Conservation (phyloP, 1,140 invertebrate genomes). For the Dinothrombium tinctorium region DNA sequence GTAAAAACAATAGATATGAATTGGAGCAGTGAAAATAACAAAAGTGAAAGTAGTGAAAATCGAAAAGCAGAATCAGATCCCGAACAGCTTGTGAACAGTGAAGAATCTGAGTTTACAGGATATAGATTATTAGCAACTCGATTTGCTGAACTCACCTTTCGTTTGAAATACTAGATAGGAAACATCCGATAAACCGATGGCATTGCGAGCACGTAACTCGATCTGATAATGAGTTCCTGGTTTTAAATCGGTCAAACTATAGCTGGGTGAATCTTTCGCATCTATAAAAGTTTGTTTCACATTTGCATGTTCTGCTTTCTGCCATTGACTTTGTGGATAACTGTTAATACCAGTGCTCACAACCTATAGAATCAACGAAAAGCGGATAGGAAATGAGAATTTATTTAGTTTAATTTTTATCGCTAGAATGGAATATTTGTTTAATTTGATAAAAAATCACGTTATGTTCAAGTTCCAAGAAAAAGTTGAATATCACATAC, state of each 20-base stretch:
- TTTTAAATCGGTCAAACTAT: neutral
- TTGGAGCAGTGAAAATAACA: no score
- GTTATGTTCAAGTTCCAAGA: no score
- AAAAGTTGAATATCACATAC: no score
- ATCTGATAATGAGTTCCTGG: neutral
- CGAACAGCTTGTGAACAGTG: no score
- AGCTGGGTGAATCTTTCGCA: neutral
- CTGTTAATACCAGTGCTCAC: no score
- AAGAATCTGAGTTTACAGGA: neutral
- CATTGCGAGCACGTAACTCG: neutral
- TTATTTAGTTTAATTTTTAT: neutral
- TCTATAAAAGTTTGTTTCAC: neutral
- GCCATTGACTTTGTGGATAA: no score
- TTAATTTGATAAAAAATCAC: neutral
- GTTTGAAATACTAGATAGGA: neutral
- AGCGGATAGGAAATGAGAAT: neutral
- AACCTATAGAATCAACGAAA: no score
- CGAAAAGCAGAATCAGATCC: no score
- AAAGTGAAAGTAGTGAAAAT: no score
- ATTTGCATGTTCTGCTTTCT: neutral
- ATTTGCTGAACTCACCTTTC: neutral
- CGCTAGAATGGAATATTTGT: neutral
- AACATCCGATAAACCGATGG: neutral
- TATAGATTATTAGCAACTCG: neutral
- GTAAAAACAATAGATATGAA: no score